Base-by-base conservation (phyloP, 2,888 invertebrate species). In the Nemurella pictetii region DNA sequence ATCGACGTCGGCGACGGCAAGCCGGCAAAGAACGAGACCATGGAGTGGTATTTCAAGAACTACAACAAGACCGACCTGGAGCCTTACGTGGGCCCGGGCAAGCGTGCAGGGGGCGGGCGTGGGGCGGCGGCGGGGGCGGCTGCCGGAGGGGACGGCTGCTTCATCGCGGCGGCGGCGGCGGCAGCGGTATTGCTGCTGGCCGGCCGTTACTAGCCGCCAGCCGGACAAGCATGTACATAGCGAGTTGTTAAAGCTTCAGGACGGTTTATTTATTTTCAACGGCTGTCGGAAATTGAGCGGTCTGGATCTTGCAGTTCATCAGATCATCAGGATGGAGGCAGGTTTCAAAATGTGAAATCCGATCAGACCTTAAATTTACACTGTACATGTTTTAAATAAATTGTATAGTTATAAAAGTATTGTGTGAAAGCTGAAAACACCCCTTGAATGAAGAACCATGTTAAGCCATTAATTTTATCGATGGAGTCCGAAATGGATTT, bases 21-120 rank as follows among this genome's bases (percentile, higher is more conserved):
- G 26, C 74, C 30, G 15, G 5, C 84, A 77, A 80, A 80, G 80
- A 83, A 84, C 77, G 83, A 83, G 27, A 84, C 87, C 75, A 85
- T 35, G 87, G 89, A 89, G 84, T 97, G 97, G 97, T 97, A 97
- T 90, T 97, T 95, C 89, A 95, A 94, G 87, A 96, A 96, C 89
- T 97, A 97, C 89, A 95, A 96, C 89, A 94, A 94, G 88, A 93
- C 92, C 1, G 91, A 92, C 87, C 87, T 92, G 82, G 91, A 92
- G 86, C 92, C 92, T 12, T 93, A 89, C 86, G 88, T 91, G n/a
- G 91, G 90, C 0, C 87, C 87, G 2, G 86, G 86, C 12, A 86
- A 83, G 26, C 20, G 78, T 35, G 36, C 75, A 27, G 82, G 20
- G 20, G 32, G 27, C 30, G 78, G 78, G 7, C 4, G 20, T 20